phyloP scores from a whole-genome alignment of 1,140 invertebrate genomes.

The Artemia franciscana region DNA sequence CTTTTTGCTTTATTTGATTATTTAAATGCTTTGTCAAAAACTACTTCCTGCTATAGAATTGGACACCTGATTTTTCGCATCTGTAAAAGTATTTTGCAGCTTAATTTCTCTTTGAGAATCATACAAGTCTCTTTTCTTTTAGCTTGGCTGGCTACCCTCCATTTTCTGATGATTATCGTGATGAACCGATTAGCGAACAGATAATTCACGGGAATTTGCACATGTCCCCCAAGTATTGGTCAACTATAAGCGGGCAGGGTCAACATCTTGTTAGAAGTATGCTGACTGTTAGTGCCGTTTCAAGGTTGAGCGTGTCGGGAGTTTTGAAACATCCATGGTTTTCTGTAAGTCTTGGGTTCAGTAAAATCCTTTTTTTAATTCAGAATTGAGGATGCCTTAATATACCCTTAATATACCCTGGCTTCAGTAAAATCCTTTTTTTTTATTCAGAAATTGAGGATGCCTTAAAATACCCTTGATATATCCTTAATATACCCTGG shows the following conservation, averaged over 20 bases:
- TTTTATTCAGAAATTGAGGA: no score
- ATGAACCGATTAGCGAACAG: not conserved
- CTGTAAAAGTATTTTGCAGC: not conserved
- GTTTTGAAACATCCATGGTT: constrained; percentile 25
- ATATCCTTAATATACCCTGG: no score
- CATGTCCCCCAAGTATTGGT: not conserved
- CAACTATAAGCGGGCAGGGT: not conserved
- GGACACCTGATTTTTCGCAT: not conserved
- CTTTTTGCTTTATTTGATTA: not conserved
- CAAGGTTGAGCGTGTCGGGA: constrained; percentile 21
- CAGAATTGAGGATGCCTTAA: no score
- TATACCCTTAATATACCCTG: no score
- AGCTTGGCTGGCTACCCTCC: not conserved
- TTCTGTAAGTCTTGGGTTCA: constrained; percentile 13
- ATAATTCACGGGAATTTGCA: not conserved
- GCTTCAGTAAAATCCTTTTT: no score
- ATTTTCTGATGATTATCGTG: not conserved
- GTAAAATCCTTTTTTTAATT: no score
- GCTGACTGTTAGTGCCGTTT: constrained; percentile 11
- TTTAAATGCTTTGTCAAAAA: not conserved
- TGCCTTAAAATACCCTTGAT: no score
- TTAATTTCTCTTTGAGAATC: not conserved
- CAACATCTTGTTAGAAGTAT: not conserved
- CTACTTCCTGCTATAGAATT: not conserved
- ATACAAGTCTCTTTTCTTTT: no score